phyloP scores from a whole-genome alignment of 1,140 invertebrate genomes.

The Drosophila carrolli region DNA sequence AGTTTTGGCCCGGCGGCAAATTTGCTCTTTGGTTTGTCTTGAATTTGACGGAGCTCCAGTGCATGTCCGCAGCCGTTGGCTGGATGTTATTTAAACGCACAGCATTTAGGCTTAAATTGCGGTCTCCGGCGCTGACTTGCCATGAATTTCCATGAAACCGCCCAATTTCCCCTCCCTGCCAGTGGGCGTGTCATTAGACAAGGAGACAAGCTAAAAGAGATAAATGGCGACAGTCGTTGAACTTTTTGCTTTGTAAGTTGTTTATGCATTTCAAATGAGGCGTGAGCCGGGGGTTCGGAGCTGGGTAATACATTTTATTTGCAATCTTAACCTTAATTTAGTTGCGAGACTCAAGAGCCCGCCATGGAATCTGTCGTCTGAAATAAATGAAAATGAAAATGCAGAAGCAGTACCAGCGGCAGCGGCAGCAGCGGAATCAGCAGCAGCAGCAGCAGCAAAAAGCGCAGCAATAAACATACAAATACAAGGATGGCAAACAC shows the following conservation, averaged over 20 bases:
- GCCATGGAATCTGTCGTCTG: slow-evolving; percentile 68
- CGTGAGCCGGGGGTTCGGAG: slow-evolving; percentile 12
- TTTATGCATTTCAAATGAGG: slow-evolving; percentile 82
- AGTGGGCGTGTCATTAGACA: slow-evolving; percentile 79
- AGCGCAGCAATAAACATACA: slow-evolving; percentile 74
- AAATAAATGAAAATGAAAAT: slow-evolving; percentile 81
- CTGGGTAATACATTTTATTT: slow-evolving; percentile 79
- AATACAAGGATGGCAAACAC: slow-evolving; percentile 39
- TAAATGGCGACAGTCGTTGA: slow-evolving; percentile 81
- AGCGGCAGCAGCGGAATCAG: slow-evolving; percentile 3
- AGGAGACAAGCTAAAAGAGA: slow-evolving; percentile 70
- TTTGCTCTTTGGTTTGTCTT: slow-evolving; percentile 67
- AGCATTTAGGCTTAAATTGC: slow-evolving; percentile 81
- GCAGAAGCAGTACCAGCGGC: slow-evolving; percentile 42
- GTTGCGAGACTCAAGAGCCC: slow-evolving; percentile 66
- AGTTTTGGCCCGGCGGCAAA: slow-evolving; percentile 47
- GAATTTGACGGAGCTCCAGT: slow-evolving; percentile 58
- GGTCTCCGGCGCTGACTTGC: slow-evolving; percentile 51
- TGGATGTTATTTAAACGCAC: slow-evolving; percentile 70
- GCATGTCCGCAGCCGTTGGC: slow-evolving; percentile 65
- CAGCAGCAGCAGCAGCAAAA: slow-evolving; percentile 40
- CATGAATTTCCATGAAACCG: slow-evolving; percentile 51
- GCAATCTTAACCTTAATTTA: slow-evolving; percentile 82
- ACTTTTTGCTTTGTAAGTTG: slow-evolving; percentile 79
- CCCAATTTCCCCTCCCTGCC: neutral